These are phyloP conservation scores for Coptotermes formosanus DNA, from an alignment of 1,140 invertebrate genomes.

Conservation along the genomic window DNA sequence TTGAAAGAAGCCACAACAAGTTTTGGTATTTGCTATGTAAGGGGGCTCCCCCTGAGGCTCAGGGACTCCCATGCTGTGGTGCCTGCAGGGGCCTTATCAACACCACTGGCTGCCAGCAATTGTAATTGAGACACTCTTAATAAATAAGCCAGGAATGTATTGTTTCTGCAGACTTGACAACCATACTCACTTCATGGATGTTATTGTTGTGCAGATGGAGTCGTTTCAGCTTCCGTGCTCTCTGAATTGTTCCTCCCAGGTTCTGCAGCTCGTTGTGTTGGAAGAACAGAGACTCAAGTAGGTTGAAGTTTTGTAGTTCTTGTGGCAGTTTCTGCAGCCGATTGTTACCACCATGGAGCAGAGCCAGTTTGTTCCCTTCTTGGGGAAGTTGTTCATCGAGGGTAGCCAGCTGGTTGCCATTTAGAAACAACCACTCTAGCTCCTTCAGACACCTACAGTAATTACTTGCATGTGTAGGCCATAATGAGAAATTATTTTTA, in stretches of 20 bases:
- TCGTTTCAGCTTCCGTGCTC: conserved; percentile 61
- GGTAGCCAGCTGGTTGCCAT: conserved; percentile 68
- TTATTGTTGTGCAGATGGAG: conserved; percentile 69
- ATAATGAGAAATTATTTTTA: no score
- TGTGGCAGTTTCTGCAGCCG: conserved; percentile 64
- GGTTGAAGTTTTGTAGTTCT: conserved; percentile 63
- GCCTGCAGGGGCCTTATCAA: no score
- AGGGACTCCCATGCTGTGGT: no score
- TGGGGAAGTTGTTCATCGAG: conserved; percentile 75
- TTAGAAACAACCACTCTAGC: conserved; percentile 74
- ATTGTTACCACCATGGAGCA: conserved; percentile 71
- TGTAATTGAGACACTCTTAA: no score
- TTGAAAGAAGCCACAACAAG: no score
- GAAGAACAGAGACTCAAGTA: conserved; percentile 66
- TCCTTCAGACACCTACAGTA: conserved; percentile 58
- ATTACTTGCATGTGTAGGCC: no score
- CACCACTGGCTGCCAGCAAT: no score
- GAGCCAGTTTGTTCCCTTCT: conserved; percentile 56
- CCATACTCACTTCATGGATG: conserved; percentile 63
- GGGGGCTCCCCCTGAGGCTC: no score
- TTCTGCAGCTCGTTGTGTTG: conserved; percentile 67
- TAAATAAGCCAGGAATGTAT: no score
- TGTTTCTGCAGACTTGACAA: not conserved
- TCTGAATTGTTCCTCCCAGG: conserved; percentile 66
- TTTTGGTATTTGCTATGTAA: no score